Evolutionary conservation across 2,797 vertebrate species (phyloP).

Genomic region (Neosilurus mollespiculum): DNA sequence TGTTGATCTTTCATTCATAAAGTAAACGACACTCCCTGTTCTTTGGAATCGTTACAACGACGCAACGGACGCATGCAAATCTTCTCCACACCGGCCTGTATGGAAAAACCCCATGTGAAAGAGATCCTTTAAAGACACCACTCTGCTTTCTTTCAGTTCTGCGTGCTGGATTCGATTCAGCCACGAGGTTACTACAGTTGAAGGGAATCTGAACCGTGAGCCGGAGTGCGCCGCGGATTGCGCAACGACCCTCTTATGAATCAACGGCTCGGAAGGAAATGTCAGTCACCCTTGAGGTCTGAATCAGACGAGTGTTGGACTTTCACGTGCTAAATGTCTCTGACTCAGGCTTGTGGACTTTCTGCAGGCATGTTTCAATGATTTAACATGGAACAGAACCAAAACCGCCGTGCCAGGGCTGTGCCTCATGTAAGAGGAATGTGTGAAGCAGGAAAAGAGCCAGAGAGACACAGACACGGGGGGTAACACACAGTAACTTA

Average conservation of each 20-base stretch:
- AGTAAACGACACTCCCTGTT: not conserved
- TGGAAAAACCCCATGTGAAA: not conserved
- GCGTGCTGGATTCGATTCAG: not conserved
- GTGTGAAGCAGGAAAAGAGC: constrained; percentile 17
- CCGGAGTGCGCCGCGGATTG: not conserved
- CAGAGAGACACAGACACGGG: not conserved
- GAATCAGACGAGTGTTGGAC: not conserved
- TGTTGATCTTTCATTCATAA: constrained; percentile 1
- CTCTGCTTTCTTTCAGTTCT: not conserved
- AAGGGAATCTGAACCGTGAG: not conserved
- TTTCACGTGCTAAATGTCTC: constrained; percentile 9
- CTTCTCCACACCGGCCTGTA: not conserved
- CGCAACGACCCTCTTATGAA: not conserved
- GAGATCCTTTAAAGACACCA: not conserved
- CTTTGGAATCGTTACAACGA: not conserved
- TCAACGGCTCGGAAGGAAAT: constrained; percentile 11
- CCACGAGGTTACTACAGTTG: not conserved
- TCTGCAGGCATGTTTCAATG: constrained; percentile 40
- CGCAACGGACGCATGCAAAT: not conserved
- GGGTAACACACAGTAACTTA: not conserved
- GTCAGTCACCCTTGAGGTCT: constrained; percentile 6
- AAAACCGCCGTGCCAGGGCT: constrained; percentile 42
- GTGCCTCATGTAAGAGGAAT: constrained; percentile 52
- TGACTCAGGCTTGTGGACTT: constrained; percentile 44
- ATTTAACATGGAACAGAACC: constrained; percentile 35